phyloP scores from a whole-genome alignment of 2,797 vertebrate genomes.

The Eleutherodactylus coqui region DNA sequence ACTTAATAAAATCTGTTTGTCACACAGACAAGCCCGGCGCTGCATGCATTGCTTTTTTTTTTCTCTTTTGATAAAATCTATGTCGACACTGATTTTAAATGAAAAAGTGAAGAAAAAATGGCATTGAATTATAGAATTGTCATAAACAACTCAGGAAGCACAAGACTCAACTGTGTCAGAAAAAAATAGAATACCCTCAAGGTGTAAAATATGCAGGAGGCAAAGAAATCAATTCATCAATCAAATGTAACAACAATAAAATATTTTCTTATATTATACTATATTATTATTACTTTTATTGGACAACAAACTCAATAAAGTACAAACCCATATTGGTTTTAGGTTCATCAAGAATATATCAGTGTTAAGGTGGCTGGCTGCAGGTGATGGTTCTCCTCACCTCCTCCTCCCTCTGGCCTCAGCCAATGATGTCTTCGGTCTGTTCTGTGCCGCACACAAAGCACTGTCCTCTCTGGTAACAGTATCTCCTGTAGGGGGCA shows the following conservation, averaged over 20 bases:
- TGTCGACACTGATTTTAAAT: conserved; percentile 5
- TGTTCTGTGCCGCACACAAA: too few species aligned
- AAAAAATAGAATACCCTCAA: not conserved
- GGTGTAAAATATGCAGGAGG: not conserved
- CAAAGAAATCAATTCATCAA: not conserved
- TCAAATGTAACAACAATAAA: not conserved
- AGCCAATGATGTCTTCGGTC: too few species aligned
- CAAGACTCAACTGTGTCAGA: not conserved
- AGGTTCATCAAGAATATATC: too few species aligned
- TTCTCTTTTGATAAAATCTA: conserved; percentile 15
- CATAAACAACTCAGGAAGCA: not conserved
- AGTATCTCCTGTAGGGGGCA: too few species aligned
- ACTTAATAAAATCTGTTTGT: conserved; percentile 38
- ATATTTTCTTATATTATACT: too few species aligned
- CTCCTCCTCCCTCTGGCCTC: too few species aligned
- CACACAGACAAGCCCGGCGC: conserved; percentile 21
- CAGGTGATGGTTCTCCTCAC: too few species aligned
- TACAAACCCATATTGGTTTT: too few species aligned
- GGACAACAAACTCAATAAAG: too few species aligned
- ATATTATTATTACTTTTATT: not conserved
- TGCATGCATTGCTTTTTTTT: not conserved
- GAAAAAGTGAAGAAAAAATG: not conserved
- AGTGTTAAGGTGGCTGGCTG: too few species aligned
- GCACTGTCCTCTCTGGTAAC: too few species aligned
- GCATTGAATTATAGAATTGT: conserved; percentile 19